Conservation (phyloP, 2,797 vertebrate species). For the Octomys mimax region DNA sequence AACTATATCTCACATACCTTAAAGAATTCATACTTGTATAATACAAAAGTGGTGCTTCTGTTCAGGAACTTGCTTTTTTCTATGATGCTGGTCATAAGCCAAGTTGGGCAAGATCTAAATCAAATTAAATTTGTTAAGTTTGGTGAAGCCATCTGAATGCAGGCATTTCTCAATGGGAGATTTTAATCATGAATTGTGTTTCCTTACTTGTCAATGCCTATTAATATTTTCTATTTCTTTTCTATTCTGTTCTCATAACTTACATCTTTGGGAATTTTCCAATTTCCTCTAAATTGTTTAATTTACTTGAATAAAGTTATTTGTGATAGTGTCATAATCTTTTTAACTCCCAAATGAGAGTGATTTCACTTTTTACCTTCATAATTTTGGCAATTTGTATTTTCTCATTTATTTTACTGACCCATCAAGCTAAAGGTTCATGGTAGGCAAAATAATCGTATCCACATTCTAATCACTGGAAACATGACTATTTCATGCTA, state of each 20-base stretch:
- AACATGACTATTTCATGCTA: background rate
- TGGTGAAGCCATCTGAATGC: background rate
- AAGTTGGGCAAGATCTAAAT: background rate
- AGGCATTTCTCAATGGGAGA: background rate
- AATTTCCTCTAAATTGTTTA: background rate
- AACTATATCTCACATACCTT: background rate
- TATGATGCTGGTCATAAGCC: background rate
- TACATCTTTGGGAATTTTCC: background rate
- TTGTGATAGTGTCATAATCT: background rate
- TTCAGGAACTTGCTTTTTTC: background rate
- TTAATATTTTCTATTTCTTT: conserved; percentile 8
- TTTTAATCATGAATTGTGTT: conserved; percentile 2
- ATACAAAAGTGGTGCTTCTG: background rate
- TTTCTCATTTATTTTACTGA: conserved; percentile 19
- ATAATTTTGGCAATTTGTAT: background rate
- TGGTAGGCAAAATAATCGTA: background rate
- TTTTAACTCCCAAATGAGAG: background rate
- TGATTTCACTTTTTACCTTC: conserved; percentile 5
- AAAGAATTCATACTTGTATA: background rate
- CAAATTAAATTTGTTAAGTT: background rate
- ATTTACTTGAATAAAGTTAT: background rate
- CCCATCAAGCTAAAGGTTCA: background rate
- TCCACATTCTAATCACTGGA: background rate
- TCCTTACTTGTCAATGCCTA: background rate
- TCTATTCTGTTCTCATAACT: background rate